Percentiles rank a stretch among this genome's conserved stretches.
Conservation (phyloP, 2,888 invertebrate species). For the Drosophila anomalata region DNA sequence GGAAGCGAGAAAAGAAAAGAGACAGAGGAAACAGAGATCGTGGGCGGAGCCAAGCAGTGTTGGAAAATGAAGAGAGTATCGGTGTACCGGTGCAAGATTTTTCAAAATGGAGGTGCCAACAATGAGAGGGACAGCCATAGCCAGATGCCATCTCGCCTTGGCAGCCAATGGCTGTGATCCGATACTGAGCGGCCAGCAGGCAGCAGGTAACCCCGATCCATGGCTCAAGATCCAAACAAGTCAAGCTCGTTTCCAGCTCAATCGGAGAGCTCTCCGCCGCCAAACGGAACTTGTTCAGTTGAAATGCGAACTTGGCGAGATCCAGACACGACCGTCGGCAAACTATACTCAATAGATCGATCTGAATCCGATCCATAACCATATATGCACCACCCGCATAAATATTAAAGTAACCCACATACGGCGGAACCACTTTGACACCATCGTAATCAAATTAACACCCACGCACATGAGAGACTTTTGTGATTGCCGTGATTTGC, state of each 20-base stretch:
- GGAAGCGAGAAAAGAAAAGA: conserved; percentile 1
- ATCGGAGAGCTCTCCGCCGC: conserved; percentile 51
- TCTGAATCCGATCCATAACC: background rate
- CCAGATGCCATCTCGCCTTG: conserved; percentile 1
- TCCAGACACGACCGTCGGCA: conserved; percentile 72
- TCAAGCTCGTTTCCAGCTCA: conserved; percentile 58
- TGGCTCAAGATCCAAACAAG: conserved; percentile 52
- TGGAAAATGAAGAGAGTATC: conserved; percentile 58
- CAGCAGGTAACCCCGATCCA: conserved; percentile 72
- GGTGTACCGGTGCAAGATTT: conserved; percentile 62
- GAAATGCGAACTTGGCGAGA: conserved; percentile 76
- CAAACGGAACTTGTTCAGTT: conserved; percentile 71
- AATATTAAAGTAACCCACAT: conserved; percentile 23
- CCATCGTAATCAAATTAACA: conserved; percentile 80
- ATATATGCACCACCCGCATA: background rate
- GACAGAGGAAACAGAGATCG: conserved; percentile 5
- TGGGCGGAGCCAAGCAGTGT: conserved; percentile 63
- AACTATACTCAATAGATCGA: conserved; percentile 7
- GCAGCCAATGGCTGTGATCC: conserved; percentile 12
- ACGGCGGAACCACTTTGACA: conserved; percentile 40
- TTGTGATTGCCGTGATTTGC: conserved; percentile 64
- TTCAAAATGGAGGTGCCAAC: conserved; percentile 82
- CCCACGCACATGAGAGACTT: conserved; percentile 68
- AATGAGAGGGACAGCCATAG: conserved; percentile 49
- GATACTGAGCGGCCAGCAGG: background rate